Conservation (phyloP, 2,113 vertebrate genomes). For the Anhinga rufa region DNA sequence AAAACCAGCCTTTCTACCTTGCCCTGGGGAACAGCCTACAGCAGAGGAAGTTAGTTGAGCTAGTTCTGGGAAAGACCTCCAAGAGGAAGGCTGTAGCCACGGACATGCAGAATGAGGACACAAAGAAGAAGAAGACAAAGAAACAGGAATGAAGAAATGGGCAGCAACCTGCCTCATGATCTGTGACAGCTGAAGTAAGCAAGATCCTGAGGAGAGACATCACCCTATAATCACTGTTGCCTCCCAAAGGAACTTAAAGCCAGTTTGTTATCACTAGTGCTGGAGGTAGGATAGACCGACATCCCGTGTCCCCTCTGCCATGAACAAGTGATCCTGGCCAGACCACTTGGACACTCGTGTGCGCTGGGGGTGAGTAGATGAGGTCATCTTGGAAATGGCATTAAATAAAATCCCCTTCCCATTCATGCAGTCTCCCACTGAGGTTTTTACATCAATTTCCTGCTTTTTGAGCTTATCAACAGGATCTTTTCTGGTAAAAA, state of each 20-base stretch:
- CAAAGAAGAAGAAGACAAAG: background rate
- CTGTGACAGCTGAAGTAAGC: background rate
- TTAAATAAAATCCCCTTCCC: background rate
- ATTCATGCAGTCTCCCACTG: background rate
- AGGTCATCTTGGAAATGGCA: background rate
- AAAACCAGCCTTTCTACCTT: background rate
- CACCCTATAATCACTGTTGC: background rate
- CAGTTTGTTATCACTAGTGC: background rate
- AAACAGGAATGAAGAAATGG: background rate
- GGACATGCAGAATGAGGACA: background rate
- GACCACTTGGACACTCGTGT: background rate
- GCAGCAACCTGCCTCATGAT: background rate
- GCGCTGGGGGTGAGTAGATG: background rate
- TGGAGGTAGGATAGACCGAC: background rate
- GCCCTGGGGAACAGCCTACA: background rate
- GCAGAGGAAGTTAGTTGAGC: background rate
- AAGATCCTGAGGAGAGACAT: background rate
- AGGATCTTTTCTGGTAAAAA: background rate
- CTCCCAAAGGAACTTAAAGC: background rate
- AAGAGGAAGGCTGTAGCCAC: background rate
- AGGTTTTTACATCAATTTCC: background rate
- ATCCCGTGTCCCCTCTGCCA: rapidly evolving
- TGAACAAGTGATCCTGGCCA: background rate
- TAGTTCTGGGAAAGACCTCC: background rate
- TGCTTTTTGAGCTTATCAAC: background rate